Evolutionary conservation across 2,888 invertebrate species (phyloP), one percentile per base, ranked within the genome.

Genomic region (Orthosia gracilis): DNA sequence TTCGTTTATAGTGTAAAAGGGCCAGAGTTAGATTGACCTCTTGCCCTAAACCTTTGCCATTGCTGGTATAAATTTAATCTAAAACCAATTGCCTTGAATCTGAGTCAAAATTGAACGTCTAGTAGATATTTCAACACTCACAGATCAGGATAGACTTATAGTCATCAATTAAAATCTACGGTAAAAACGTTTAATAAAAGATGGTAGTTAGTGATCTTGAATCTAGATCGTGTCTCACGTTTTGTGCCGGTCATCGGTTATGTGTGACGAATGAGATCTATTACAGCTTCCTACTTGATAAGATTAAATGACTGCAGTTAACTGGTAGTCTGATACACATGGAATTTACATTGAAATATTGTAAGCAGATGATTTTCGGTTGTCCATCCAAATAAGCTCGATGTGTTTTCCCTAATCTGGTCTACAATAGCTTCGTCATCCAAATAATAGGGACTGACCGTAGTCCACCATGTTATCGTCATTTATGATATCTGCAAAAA

Each of bases 221-320:
- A 83, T 83, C 57, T 85, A 75, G 83, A 69, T 83, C 86, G 85
- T 85, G 86, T 71, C 40, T 73, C 76, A 86, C 84, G 79, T 65
- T 84, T 79, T 54, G 73, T 64, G 62, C 71, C 58, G 81, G 81
- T 77, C 67, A 72, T 73, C 73, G 78, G 71, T 62, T 21, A 55
- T 58, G 73, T 73, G 86, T 84, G 62, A 64, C 84, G 59, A 84
- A 86, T 85, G 58, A 17, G 59, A 23, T 64, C 49, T 64, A 71
- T 70, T 72, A 49, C 3, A 64, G 68, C 75, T 81, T 78, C 85
- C 76, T 83, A 47, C 63, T 67, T 73, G 45, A 21, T 9, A 21
- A n/a, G n/a, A 68, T 58, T 59, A 13, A 31, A 55, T 57, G 50
- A 12, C 45, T 82, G 64, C 61, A 62, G 18, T 62, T 21, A 52